Evolutionary conservation across 2,888 invertebrate genomes (phyloP), one percentile per base, ranked within the genome.

Genomic region (Therioaphis trifolii): DNA sequence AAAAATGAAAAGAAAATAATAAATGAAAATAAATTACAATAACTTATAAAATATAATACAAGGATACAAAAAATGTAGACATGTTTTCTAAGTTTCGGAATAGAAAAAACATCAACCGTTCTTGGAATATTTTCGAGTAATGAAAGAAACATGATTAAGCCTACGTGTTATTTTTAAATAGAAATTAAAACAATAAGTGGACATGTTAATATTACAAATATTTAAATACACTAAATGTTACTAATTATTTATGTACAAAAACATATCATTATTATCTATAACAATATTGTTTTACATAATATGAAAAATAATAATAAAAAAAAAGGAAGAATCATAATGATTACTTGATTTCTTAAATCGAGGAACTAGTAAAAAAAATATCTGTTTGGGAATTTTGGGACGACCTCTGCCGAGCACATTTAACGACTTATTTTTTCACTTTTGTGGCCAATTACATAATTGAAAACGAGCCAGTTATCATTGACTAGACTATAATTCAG

Each of bases 181-280:
- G 27, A 79, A 79, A 79, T 69, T 79, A 79, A 52, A 79, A 79
- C 69, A 69, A 52, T 52, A 68, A 68, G 78, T 78, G 52, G 68
- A 78, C 78, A 79, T 43, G 78, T 69, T 40, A 69, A 69, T 40
- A 55, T 43, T 79, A 79, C 27, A 79, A 43, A 69, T 69, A 79
- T 69, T 79, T 69, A 68, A 78, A 55, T 55, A 69, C 27, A 55
- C 69, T 79, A 79, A 49, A 71, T 27, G 27, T 72, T 52, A 24
- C 82, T 82, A 74, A n/a, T 63, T 82, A 82, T 82, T 82, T 82
- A 82, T 74, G 40, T 74, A 82, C 82, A 82, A 72, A 55, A 63
- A 63, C 72, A 74, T 72, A 82, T 80, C 43, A 80, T 82, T 72
- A 63, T 74, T 72, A 82, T 40, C 72, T 82, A 82, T 74, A 82